Percentiles rank a stretch among this genome's conserved stretches.
These are phyloP conservation scores for Melanostoma scalare DNA, from an alignment of 2,888 invertebrate species.

Conservation along the genomic window DNA sequence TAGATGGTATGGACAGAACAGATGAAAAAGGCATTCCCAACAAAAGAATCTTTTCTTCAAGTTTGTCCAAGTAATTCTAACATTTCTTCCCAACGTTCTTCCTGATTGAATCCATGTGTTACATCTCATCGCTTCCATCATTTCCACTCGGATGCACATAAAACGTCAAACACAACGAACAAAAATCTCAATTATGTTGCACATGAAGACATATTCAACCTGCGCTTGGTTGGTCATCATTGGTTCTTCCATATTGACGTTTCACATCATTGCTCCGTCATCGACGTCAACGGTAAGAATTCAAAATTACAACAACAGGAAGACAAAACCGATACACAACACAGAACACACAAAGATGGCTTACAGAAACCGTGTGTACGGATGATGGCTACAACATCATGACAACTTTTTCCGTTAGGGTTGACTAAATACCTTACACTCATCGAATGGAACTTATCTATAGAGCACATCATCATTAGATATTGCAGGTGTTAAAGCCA, in stretches of 20 bases:
- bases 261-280: conserved; percentile 55
- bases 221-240: conserved; percentile 59
- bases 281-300: conserved; percentile 23
- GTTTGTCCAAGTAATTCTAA: too few species aligned
- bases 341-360: conserved; percentile 54
- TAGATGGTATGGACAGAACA: too few species aligned
- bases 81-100: neutral
- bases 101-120: conserved; percentile 24
- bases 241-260: conserved; percentile 42
- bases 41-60: too few species aligned
- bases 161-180: conserved; percentile 25
- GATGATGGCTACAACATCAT: conserved; percentile 22
- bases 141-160: conserved; percentile 59
- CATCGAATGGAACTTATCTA: conserved; percentile 16
- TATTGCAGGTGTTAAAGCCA: conserved; percentile 56
- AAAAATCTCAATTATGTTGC: conserved; percentile 58
- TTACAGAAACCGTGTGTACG: conserved; percentile 53
- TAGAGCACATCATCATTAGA: conserved; percentile 51
- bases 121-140: conserved; percentile 53
- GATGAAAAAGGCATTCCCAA: too few species aligned
- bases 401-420: conserved; percentile 61
- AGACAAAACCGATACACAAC: conserved; percentile 22
- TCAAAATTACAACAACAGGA: conserved; percentile 12
- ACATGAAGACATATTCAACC: conserved; percentile 27
- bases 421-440: conserved; percentile 54